Conservation (phyloP, 2,113 vertebrate species). For the Ursus arctos region DNA sequence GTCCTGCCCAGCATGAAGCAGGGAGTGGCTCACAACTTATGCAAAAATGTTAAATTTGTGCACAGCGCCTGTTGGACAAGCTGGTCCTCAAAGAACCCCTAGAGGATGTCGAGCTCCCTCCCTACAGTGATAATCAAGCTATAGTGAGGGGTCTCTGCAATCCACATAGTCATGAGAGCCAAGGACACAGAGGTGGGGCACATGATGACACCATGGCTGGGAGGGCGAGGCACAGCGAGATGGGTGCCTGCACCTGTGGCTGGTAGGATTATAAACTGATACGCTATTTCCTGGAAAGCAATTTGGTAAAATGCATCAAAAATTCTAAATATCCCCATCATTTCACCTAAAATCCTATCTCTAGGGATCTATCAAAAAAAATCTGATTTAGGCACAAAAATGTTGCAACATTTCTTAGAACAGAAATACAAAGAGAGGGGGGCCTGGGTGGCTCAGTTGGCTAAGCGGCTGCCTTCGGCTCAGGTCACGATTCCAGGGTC, state of each 20-base stretch:
- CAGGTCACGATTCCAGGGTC: no score
- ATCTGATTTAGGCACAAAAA: background rate
- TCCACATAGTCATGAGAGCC: background rate
- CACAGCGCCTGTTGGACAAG: no score
- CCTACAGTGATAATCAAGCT: background rate
- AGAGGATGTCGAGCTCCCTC: fast-evolving
- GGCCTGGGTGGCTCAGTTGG: no score
- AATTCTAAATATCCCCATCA: background rate
- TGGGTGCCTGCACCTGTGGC: background rate
- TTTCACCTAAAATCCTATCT: background rate
- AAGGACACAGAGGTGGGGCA: background rate
- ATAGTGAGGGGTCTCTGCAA: background rate
- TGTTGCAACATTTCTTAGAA: background rate
- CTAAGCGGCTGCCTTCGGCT: no score
- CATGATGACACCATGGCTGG: background rate
- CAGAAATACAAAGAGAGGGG: no score
- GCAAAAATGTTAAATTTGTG: background rate
- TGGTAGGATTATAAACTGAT: background rate
- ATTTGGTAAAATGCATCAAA: background rate
- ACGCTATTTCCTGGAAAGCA: background rate
- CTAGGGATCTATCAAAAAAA: background rate
- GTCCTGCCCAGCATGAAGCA: background rate
- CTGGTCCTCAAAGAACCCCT: background rate
- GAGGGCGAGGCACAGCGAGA: background rate
- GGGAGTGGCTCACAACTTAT: background rate